These are phyloP conservation scores for Acanthosepion pharaonis DNA, from an alignment of 2,888 invertebrate genomes.

Conservation along the genomic window DNA sequence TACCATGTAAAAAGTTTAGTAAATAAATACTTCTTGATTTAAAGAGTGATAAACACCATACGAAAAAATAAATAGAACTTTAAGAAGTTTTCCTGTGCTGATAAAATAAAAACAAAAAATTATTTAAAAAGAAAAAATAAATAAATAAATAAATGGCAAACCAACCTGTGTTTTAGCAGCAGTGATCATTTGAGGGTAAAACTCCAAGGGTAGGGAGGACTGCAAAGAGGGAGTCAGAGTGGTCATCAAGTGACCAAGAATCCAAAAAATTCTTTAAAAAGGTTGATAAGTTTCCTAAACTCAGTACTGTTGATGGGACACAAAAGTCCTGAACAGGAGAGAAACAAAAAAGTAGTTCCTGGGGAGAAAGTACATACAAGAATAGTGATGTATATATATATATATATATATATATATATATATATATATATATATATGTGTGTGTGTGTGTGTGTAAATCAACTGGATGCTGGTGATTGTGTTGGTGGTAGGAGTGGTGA, in stretches of 20 bases:
- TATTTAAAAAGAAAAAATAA: background rate
- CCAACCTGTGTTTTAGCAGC: background rate
- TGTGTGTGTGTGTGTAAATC: background rate
- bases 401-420: background rate
- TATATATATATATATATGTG: background rate
- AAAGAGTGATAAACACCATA: background rate
- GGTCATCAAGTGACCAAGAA: constrained; percentile 18
- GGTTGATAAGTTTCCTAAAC: background rate
- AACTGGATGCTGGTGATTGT: background rate
- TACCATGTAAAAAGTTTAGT: background rate
- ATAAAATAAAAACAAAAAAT: background rate
- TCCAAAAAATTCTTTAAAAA: background rate
- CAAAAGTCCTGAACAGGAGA: background rate
- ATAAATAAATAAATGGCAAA: background rate
- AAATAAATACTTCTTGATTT: background rate
- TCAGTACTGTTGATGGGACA: background rate
- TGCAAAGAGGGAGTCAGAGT: background rate
- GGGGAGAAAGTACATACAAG: background rate
- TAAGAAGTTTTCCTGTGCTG: background rate
- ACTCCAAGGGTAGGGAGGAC: constrained; percentile 21
- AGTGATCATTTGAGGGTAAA: background rate
- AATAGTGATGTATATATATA: background rate
- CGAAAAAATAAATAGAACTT: background rate
- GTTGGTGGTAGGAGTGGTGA: background rate
- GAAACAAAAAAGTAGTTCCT: background rate